Base-by-base conservation (phyloP, 2,888 invertebrate genomes). In the Spialia ferax region DNA sequence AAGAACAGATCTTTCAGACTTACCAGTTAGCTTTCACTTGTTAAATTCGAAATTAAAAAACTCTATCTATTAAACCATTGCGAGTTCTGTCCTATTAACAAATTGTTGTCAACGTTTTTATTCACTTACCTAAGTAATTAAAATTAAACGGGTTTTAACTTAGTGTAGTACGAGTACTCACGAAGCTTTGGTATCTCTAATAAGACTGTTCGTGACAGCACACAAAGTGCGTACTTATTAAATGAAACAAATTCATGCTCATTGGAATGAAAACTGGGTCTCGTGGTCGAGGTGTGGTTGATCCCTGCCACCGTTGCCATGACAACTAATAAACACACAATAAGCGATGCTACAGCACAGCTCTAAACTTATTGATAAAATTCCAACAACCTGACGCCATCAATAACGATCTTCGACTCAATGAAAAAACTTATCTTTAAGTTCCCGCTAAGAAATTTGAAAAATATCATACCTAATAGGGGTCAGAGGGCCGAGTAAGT, bases 301-400 rank as follows among this genome's bases (percentile, higher is more conserved):
- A 85, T 85, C 82, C 67, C 69, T 72, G 80, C 80, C 82, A 79
- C 75, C 71, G 87, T 91, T 77, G 75, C 81, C 79, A 89, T 90
- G 78, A 86, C 70, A 81, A 91, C 90, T 65, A 45, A 70, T 82
- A 83, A 87, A 86, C 84, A 91, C 88, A 91, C 89, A 91, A 85
- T 85, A 81, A 79, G 69, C 66, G 73, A 73, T 76, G 76, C 80
- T 75, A 78, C 73, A n/a, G n/a, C n/a, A 74, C 76, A 76, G 71
- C 75, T 76, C 80, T 81, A 75, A 79, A 78, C n/a, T 86, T 92
- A 92, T 92, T 89, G 92, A 92, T 79, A 85, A 86, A 90, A 89
- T 91, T 87, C 78, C 18, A 45, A 18, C 18, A 18, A 8, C n/a
- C 77, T 54, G 29, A 29, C 26, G 55, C 57, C 60, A 60, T 70